Evolutionary conservation across 2,888 invertebrate species (phyloP).

Genomic region (Schrankia costaestrigalis): DNA sequence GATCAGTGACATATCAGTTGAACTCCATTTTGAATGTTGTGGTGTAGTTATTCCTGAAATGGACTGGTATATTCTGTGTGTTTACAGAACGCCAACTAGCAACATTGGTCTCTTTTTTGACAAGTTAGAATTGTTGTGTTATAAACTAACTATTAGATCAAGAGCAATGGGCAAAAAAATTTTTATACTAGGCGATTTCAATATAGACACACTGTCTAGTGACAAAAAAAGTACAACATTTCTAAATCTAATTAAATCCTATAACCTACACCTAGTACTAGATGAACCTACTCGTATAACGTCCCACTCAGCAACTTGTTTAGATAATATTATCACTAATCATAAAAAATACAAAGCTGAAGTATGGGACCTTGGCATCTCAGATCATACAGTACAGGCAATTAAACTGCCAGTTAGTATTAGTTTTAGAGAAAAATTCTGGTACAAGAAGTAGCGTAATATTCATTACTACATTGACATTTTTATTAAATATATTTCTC

Average conservation of each 20-base stretch:
- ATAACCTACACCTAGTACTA: not conserved
- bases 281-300: not conserved
- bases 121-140: not conserved
- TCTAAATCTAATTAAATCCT: not conserved
- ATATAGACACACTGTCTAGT: too few species aligned
- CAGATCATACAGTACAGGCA: too few species aligned
- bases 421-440: too few species aligned
- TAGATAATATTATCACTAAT: too few species aligned
- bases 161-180: not conserved
- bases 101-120: not conserved
- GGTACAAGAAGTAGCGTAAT: too few species aligned
- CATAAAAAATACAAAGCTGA: too few species aligned
- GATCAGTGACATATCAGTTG: not conserved
- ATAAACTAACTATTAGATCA: not conserved
- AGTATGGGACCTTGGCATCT: too few species aligned
- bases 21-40: not conserved
- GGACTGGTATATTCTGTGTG: not conserved
- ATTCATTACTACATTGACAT: too few species aligned
- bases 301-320: too few species aligned
- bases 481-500: too few species aligned
- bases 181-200: too few species aligned
- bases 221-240: not conserved
- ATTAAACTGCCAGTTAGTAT: too few species aligned
- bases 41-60: not conserved
- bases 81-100: not conserved